phyloP scores from a whole-genome alignment of 2,888 invertebrate genomes.

The Eristalis intricaria region DNA sequence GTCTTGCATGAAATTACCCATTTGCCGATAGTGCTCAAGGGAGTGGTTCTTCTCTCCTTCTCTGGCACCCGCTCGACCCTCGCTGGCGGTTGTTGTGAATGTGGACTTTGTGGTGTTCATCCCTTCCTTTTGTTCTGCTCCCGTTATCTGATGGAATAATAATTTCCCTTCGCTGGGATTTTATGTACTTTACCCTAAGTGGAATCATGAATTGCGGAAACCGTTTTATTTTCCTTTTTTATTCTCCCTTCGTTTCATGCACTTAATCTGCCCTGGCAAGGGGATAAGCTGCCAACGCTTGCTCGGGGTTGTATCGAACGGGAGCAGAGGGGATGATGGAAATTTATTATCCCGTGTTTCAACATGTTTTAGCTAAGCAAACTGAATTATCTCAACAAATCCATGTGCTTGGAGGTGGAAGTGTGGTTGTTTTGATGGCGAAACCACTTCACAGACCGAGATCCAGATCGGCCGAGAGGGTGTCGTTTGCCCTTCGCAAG shows the following conservation, averaged over 20 bases:
- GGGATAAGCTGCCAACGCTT: constrained; percentile 20
- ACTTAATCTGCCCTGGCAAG: constrained; percentile 39
- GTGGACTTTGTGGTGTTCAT: constrained; percentile 62
- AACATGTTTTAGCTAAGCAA: constrained; percentile 72
- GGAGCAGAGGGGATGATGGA: constrained; percentile 7
- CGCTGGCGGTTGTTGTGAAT: background rate
- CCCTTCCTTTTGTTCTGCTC: constrained; percentile 33
- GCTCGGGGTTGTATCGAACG: background rate
- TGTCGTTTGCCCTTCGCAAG: constrained; percentile 11
- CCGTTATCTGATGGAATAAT: constrained; percentile 70
- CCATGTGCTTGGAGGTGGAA: constrained; percentile 57
- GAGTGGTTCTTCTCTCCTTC: constrained; percentile 37
- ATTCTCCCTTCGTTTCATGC: constrained; percentile 4
- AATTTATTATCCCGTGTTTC: constrained; percentile 70
- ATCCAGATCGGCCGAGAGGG: background rate
- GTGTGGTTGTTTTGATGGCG: constrained; percentile 10
- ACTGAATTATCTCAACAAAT: constrained; percentile 71
- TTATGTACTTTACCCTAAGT: constrained; percentile 70
- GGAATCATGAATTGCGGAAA: constrained; percentile 72
- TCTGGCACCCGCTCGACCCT: background rate
- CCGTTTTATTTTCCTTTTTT: constrained; percentile 65
- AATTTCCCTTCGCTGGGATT: constrained; percentile 59
- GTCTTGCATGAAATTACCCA: constrained; percentile 63
- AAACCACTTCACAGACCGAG: background rate
- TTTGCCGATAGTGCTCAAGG: constrained; percentile 65